Base-by-base conservation (phyloP, 2,888 invertebrate species). In the Linnaemya tessellans region DNA sequence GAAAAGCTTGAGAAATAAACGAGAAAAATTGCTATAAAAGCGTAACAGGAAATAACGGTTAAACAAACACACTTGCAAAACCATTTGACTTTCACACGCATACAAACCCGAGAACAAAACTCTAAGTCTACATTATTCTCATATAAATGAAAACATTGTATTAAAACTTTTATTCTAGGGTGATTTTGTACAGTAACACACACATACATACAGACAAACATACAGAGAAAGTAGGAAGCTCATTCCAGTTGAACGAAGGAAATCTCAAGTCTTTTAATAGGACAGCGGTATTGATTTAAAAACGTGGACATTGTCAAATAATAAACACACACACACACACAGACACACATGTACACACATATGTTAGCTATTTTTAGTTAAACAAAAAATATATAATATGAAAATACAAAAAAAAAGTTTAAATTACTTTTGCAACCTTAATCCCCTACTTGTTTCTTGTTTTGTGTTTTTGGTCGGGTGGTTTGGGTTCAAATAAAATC, bases 11-110 rank as follows among this genome's bases (percentile, higher is more conserved):
- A 77, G 75, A 56, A 65, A 65, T n/a, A 70, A 82, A 75, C 51
- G 67, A 35, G 54, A 81, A 68, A 41, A 75, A 77, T 62, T 49
- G 51, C 51, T 65, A 77, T 43, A 73, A 67, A 79, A 83, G 67
- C 30, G 67, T 62, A 78, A 67, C 84, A 84, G 84, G 84, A 84
- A 84, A 84, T 84, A 56, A 80, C 77, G 73, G 75, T 77, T 80
- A 77, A 80, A 68, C 80, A 84, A 77, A 80, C 60, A 71, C 43
- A 77, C 70, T 77, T 64, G 56, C 56, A 82, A 67, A 74, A 65
- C 67, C 67, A 65, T 68, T 58, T 78, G 10, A 60, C 18, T 58
- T n/a, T 35, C n/a, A 43, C 35, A 51, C 7, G 73, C 62, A 80
- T 5, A 56, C 49, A 60, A 10, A 49, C n/a, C 5, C 3, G 1